Conservation (phyloP, 64 coral and sea anemone genomes). For the Pachyseris speciosa region DNA sequence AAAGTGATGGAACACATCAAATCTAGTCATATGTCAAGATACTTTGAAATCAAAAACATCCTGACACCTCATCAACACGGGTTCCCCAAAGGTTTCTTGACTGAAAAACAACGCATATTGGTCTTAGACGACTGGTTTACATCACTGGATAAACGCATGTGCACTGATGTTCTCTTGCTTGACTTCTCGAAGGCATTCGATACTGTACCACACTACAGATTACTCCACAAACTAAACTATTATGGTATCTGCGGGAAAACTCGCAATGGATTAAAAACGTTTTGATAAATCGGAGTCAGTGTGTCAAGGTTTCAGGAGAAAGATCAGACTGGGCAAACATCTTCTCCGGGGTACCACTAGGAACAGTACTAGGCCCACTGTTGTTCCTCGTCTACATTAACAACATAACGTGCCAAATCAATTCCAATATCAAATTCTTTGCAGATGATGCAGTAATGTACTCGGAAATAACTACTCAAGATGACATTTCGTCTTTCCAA, state of each 20-base stretch:
- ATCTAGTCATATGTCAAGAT: neutral
- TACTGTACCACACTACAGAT: too few species aligned
- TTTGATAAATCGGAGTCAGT: constrained; percentile 36
- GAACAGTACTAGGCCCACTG: neutral
- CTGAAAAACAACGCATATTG: constrained; percentile 4
- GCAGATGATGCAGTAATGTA: too few species aligned
- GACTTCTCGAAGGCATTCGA: constrained; percentile 2
- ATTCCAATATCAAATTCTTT: too few species aligned
- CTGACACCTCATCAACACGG: constrained; percentile 26
- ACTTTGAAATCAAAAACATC: neutral
- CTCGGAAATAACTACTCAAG: too few species aligned
- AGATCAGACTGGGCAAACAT: constrained; percentile 17
- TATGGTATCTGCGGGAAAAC: constrained; percentile 48
- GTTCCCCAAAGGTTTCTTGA: neutral
- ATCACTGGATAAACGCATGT: neutral
- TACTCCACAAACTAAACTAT: constrained; percentile 5
- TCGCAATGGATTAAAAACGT: constrained; percentile 56
- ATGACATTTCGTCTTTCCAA: too few species aligned
- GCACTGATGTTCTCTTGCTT: constrained; percentile 17
- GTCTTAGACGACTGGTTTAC: constrained; percentile 31
- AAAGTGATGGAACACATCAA: constrained; percentile 22
- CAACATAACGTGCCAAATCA: too few species aligned
- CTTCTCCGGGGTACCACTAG: constrained; percentile 42
- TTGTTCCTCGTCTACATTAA: too few species aligned
- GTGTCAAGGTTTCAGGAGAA: constrained; percentile 35